Base-by-base conservation (phyloP, 2,797 vertebrate species). In the Argya squamiceps region DNA sequence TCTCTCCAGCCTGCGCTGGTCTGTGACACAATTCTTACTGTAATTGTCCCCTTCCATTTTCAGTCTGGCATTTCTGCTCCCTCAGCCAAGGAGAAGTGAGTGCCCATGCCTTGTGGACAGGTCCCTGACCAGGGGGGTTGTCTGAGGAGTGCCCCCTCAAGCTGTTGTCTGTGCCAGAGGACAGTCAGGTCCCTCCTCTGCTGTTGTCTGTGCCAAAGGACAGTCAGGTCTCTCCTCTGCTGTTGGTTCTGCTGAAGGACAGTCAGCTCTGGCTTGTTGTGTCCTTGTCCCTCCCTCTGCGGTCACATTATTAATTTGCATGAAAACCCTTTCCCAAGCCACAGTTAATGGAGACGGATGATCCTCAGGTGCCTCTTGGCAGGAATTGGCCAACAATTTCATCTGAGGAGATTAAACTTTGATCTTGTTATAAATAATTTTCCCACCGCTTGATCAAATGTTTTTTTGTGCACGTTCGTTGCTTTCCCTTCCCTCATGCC, bases 361-460 rank as follows among this genome's bases (percentile, higher is more conserved):
- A 96, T 96, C 92, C 93, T 77, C 91, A 26, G 73, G 4, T 77
- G 83, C 93, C 92, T 96, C 93, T 74, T 93, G 76, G 96, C 94
- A 96, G 94, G 87, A 95, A 91, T 30, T 49, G 81, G 87, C 93
- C 71, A 91, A 89, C 97, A 86, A 88, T 97, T 97, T 97, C 78
- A 97, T 96, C 96, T 96, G 97, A 94, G 88, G 93, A 96, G 95
- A 97, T 97, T 97, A 96, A 95, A 95, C 94, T 96, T 95, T 97
- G 95, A 91, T 97, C 96, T 93, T 91, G 91, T 86, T 94, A 85
- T 65, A 94, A 96, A 92, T 93, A 62, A 96, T 96, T 97, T 96
- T 89, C 95, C 84, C 89, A 78, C 69, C 62, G 10, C 89, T 97
- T 95, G 93, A 97, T 97, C 95, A 97, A 96, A 89, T 24, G 73